A percentile compares a stretch with the other conserved stretches of the same genome.
Evolutionary conservation across 2,113 vertebrate species (phyloP).

Genomic region (Dasyurus viverrinus): DNA sequence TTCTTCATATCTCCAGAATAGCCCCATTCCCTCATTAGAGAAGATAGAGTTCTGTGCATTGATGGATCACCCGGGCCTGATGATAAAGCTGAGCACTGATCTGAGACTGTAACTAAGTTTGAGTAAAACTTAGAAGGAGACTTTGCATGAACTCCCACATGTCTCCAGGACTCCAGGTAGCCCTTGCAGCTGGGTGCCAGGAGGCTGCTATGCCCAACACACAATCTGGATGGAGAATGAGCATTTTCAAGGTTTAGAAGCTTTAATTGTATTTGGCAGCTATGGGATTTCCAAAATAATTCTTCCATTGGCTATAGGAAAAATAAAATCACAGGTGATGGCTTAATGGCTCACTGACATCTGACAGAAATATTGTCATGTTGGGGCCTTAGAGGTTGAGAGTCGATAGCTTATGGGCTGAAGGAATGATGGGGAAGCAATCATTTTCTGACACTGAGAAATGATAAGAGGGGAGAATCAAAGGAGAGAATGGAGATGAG

Average conservation of each 20-base stretch:
- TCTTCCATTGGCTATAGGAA: slow-evolving; percentile 48
- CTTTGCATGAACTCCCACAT: slow-evolving; percentile 65
- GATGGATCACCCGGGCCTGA: slow-evolving; percentile 17
- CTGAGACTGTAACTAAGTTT: slow-evolving; percentile 66
- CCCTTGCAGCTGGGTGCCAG: slow-evolving; percentile 49
- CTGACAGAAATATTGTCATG: slow-evolving; percentile 43
- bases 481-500: not conserved
- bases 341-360: slow-evolving; percentile 44
- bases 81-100: slow-evolving; percentile 46
- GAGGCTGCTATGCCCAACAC: slow-evolving; percentile 63
- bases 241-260: slow-evolving; percentile 65
- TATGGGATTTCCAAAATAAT: slow-evolving; percentile 71
- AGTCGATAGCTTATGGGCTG: not conserved
- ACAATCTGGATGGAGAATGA: slow-evolving; percentile 63
- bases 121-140: slow-evolving; percentile 66
- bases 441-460: not conserved
- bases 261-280: slow-evolving; percentile 72
- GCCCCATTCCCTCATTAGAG: not conserved
- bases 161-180: slow-evolving; percentile 54
- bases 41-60: slow-evolving; percentile 22
- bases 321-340: not conserved
- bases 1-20: not conserved
- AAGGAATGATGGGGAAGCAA: not conserved
- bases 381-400: not conserved
- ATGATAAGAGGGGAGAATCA: not conserved